phyloP scores from a whole-genome alignment of 1,140 invertebrate genomes.

The Trypoxylus dichotomus region DNA sequence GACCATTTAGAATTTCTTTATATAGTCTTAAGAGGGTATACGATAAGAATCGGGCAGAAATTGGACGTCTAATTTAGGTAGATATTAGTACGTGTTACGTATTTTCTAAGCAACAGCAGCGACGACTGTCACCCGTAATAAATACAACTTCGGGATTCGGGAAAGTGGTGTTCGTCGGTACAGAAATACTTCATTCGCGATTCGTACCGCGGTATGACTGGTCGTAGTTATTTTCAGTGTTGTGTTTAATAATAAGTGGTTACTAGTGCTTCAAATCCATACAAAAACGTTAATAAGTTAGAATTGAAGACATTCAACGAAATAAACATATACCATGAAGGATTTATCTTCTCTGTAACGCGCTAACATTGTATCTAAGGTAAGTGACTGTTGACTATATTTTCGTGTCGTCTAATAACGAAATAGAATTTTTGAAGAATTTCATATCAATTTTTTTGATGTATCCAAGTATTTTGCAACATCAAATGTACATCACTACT shows the following conservation, averaged over 20 bases:
- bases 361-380: too few relatives aligned
- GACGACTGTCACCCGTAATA: neutral
- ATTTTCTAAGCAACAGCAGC: neutral
- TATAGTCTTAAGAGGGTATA: too few relatives aligned
- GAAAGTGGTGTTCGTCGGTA: neutral
- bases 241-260: neutral
- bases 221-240: neutral
- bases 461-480: too few relatives aligned
- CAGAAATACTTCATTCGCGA: slow-evolving; percentile 23
- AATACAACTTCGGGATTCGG: slow-evolving; percentile 1
- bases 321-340: neutral
- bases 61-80: neutral
- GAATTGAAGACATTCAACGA: too few relatives aligned
- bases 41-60: neutral
- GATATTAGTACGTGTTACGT: neutral
- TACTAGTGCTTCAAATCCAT: too few relatives aligned
- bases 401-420: neutral
- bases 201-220: neutral
- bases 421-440: too few relatives aligned
- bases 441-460: too few relatives aligned
- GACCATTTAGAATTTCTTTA: neutral
- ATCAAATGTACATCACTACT: too few relatives aligned
- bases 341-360: neutral
- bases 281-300: too few relatives aligned
- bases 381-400: neutral